Conservation (phyloP, 1,140 invertebrate genomes). For the Lepidurus couesii region DNA sequence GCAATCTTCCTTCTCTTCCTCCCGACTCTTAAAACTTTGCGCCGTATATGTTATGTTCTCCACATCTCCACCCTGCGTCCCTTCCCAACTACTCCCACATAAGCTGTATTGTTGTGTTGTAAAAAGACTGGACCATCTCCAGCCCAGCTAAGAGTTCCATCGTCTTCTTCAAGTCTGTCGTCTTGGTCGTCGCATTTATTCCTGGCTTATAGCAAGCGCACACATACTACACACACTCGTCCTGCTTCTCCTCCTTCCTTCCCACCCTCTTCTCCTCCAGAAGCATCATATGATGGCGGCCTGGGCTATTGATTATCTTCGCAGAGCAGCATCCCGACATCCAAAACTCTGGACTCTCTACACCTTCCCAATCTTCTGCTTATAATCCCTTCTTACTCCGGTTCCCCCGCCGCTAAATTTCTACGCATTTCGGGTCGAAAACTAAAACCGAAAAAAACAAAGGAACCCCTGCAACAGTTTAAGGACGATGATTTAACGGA, state of each 20-base stretch:
- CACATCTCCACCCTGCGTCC: not conserved
- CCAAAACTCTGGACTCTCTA: not conserved
- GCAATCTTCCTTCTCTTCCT: no score
- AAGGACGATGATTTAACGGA: no score
- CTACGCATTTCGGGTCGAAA: not conserved
- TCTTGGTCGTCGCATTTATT: constrained; percentile 5
- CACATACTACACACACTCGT: not conserved
- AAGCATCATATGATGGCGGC: constrained; percentile 12
- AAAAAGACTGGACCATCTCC: constrained; percentile 14
- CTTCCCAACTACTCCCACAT: not conserved
- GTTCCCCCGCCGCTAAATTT: not conserved
- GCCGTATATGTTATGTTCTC: not conserved
- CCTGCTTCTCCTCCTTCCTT: not conserved
- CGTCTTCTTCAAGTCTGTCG: not conserved
- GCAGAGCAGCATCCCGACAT: not conserved
- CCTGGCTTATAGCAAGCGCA: constrained; percentile 4
- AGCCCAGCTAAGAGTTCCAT: not conserved
- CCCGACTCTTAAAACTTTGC: not conserved
- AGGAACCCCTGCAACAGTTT: no score
- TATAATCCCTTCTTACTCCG: not conserved
- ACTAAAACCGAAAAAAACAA: no score
- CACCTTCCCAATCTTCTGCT: not conserved
- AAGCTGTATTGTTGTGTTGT: not conserved
- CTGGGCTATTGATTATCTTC: constrained; percentile 22
- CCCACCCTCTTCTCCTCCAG: not conserved